Percentiles rank a stretch among this genome's conserved stretches.
phyloP scores from a whole-genome alignment of 2,113 vertebrate genomes.

The Anolis carolinensis region DNA sequence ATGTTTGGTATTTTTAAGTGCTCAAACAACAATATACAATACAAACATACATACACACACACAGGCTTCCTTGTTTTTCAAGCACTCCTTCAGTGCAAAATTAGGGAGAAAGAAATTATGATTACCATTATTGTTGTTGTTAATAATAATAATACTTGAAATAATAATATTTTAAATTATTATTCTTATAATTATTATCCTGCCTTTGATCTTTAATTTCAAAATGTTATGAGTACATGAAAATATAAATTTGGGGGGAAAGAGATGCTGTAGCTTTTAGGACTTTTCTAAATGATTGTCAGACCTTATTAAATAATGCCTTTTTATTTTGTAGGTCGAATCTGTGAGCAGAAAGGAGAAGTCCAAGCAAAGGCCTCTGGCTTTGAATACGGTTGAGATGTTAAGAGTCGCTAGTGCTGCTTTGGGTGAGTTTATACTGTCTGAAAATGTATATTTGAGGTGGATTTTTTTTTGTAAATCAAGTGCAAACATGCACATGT shows the following conservation, averaged over 20 bases:
- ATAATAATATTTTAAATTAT: no score
- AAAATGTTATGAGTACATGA: no score
- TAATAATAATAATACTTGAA: no score
- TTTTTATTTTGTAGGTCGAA: slow-evolving; percentile 82
- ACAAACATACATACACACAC: neutral
- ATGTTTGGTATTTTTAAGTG: neutral
- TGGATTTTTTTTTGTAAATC: neutral
- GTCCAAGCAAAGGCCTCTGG: slow-evolving; percentile 92
- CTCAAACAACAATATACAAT: no score
- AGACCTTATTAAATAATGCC: slow-evolving; percentile 36
- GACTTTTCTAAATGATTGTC: neutral
- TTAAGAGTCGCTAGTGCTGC: slow-evolving; percentile 92
- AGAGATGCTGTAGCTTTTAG: no score
- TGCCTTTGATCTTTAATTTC: no score
- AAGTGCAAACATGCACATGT: neutral
- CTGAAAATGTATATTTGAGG: neutral
- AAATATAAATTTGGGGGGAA: no score
- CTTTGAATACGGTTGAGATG: slow-evolving; percentile 98
- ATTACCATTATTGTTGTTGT: no score
- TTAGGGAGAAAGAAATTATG: neutral
- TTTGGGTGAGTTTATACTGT: slow-evolving; percentile 80
- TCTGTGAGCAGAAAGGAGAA: slow-evolving; percentile 95
- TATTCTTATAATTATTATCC: no score
- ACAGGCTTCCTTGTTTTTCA: neutral
- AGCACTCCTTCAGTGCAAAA: neutral